Base-by-base conservation (phyloP, 2,888 invertebrate species). In the Alitta virens region DNA sequence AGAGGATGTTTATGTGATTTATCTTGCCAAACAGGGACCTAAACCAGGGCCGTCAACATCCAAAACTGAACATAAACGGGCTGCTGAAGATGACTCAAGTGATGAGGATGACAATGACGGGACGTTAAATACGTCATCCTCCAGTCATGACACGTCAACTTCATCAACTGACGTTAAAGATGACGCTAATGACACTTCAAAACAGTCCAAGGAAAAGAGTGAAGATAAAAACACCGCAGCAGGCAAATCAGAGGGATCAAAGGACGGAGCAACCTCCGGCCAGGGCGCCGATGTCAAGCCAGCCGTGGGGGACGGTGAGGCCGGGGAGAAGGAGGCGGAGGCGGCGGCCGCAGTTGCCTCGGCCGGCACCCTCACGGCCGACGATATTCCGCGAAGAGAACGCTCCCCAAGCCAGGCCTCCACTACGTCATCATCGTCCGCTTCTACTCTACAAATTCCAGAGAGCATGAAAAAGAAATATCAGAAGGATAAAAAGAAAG, bases 391-490 rank as follows among this genome's bases (percentile, higher is more conserved):
- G 24, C 38, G 24, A 51, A 59, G 52, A 51, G 49, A 5, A 51
- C 50, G 18, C 51, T 49, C 16, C 59, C 50, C 18, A 50, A 59
- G n/a, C 59, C 46, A 46, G n/a, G 18, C 46, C 5, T 46, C 18
- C 18, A 46, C 46, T 3, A n/a, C n/a, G 7, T n/a, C 46, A 5
- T 18, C n/a, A 3, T 46, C 18, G 21, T 46, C 46, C 5, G 21
- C n/a, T n/a, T 21, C 46, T 7, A 46, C n/a, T 7, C 46, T 46
- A 16, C 33, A 33, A 12, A 33, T 33, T 12, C 33, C 33, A 7
- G 33, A 33, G 33, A 33, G 33, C 33, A 33, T 33, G 33, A 33
- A 33, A 12, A 33, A 33, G 33, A 33, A 33, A 33, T 33, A 33
- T 12, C 33, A 33, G 33, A 33, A 33, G 12, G 33, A 33, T 12